Evolutionary conservation across 2,113 vertebrate genomes (phyloP).

Genomic region (Empidonax traillii): DNA sequence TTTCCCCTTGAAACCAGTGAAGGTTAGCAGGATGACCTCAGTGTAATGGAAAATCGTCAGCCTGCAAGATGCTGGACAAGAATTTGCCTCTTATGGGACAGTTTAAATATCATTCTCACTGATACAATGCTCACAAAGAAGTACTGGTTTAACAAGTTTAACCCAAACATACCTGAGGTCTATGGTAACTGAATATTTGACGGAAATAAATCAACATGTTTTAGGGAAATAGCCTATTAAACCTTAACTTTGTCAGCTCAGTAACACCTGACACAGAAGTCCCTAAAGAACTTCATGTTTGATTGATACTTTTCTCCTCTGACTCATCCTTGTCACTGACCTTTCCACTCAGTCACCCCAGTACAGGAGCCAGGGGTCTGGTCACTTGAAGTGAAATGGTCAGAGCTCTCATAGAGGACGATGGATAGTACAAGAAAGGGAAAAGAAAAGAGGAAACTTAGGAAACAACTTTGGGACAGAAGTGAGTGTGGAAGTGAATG

Average conservation of each 20-base stretch:
- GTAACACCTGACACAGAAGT: not conserved
- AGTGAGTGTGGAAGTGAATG: not conserved
- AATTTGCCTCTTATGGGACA: not conserved
- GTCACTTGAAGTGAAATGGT: not conserved
- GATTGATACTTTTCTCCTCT: not conserved
- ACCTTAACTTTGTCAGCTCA: not conserved
- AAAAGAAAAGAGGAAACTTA: not conserved
- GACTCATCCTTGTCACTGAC: not conserved
- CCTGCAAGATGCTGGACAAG: not conserved
- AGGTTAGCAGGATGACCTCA: constrained; percentile 18
- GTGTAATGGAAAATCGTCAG: constrained; percentile 12
- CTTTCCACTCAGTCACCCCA: not conserved
- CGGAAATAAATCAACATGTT: not conserved
- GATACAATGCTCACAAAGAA: not conserved
- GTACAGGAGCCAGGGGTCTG: not conserved
- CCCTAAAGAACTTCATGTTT: not conserved
- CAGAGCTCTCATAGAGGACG: not conserved
- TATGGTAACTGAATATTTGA: not conserved
- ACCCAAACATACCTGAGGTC: not conserved
- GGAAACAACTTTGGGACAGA: not conserved
- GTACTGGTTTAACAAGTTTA: not conserved
- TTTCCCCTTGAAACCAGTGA: constrained; percentile 38
- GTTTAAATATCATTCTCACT: not conserved
- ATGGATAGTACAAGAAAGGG: not conserved
- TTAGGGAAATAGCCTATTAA: not conserved